Conservation (phyloP, 1,140 invertebrate genomes). For the Temnothorax longispinosus region DNA sequence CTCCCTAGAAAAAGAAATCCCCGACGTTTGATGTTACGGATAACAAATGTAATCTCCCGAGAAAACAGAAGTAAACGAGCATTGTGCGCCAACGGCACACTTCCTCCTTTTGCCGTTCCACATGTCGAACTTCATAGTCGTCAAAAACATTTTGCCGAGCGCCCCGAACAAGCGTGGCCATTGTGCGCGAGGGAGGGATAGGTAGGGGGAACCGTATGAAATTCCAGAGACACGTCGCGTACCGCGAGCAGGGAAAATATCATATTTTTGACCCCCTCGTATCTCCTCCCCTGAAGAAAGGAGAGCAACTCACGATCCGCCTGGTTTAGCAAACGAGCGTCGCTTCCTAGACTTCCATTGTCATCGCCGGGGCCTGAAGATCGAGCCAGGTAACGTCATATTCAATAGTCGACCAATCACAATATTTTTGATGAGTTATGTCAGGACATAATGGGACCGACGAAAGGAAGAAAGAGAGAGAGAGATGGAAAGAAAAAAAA, state of each 20-base stretch:
- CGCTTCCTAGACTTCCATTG: constrained; percentile 64
- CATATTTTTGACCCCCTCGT: constrained; percentile 67
- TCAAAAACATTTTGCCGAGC: constrained; percentile 51
- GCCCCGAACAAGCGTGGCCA: constrained; percentile 6
- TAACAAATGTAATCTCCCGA: constrained; percentile 47
- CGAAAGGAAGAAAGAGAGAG: constrained; percentile 6
- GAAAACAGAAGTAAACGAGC: constrained; percentile 39
- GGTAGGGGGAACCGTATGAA: constrained; percentile 45
- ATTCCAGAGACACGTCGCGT: constrained; percentile 72
- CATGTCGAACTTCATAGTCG: constrained; percentile 65
- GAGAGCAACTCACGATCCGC: constrained; percentile 36
- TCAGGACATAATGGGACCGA: constrained; percentile 80
- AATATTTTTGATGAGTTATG: constrained; percentile 86
- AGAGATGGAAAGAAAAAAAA: not conserved
- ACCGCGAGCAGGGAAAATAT: constrained; percentile 71
- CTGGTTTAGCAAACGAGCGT: constrained; percentile 59
- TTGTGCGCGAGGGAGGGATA: constrained; percentile 45
- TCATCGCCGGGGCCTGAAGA: constrained; percentile 56
- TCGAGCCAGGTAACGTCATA: constrained; percentile 83
- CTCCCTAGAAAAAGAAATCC: not conserved
- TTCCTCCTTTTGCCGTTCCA: not conserved
- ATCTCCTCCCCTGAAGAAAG: not conserved
- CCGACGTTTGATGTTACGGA: not conserved
- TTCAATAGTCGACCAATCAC: constrained; percentile 83
- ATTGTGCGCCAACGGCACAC: constrained; percentile 35